Base-by-base conservation (phyloP, 2,797 vertebrate genomes). In the Thripadectes ignobilis region DNA sequence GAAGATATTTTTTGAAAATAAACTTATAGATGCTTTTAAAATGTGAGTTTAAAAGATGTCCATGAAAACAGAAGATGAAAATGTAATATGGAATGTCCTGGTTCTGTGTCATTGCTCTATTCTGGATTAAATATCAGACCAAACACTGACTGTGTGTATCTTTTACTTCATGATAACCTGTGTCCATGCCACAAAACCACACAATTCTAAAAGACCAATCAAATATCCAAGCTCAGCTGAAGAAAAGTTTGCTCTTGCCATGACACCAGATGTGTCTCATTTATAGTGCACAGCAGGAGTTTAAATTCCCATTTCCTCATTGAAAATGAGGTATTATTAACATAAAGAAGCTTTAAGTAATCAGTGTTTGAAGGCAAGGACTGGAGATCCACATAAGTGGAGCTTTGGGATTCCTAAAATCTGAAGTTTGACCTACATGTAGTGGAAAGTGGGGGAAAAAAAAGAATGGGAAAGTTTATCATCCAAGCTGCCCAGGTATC, bases 241-340 rank as follows among this genome's bases (percentile, higher is more conserved):
- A 83, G 65, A 59, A 75, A 82, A 46, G 1, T 8, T 14, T 62
- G 69, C 34, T 89, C 7, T 52, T 57, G 8, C 13, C 5, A 1
- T 24, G 43, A 14, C 14, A 43, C 3, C 19, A 73, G 4, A 13
- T 21, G 12, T 10, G 17, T 14, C 41, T 34, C 21, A 5, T 55
- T 65, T 57, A 61, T 4, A 15, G 17, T 3, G 32, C 18, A 63
- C 7, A 11, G 13, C 3, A 54, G 39, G 22, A 24, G 6, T 78
- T 78, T 1, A 21, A 62, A 54, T 38, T 75, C n/a, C 18, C 21
- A 7, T n/a, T 83, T 59, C 12, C 3, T 24, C 2, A 0, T 17
- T 15, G 14, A 19, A 91, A 80, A 61, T 2, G 18, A 14, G 29
- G 10, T 17, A n/a, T 81, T 81, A 22, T 17, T 34, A 59, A 17